Evolutionary conservation across 2,888 invertebrate species (phyloP).

Genomic region (Microctonus hyperodae): DNA sequence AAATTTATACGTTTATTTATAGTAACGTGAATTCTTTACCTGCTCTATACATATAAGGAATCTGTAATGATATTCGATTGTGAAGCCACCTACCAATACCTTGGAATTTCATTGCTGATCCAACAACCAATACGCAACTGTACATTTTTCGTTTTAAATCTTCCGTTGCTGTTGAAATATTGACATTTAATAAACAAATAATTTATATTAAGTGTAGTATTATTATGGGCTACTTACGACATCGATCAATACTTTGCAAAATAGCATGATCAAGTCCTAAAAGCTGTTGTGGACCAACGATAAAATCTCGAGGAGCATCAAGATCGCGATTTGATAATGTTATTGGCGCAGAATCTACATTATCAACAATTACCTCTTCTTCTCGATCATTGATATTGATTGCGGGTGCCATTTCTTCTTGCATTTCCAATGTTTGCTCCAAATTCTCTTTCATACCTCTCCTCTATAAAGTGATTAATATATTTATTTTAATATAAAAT

Average conservation of each 20-base stretch:
- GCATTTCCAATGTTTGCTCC: conserved; percentile 64
- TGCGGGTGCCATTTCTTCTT: conserved; percentile 61
- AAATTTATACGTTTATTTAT: not conserved
- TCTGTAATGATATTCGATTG: conserved; percentile 83
- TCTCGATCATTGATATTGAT: conserved; percentile 57
- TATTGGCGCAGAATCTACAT: conserved; percentile 60
- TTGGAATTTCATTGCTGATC: conserved; percentile 88
- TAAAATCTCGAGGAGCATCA: conserved; percentile 68
- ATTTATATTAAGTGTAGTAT: not conserved
- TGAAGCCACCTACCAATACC: conserved; percentile 89
- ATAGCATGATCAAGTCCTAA: conserved; percentile 91
- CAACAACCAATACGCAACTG: conserved; percentile 88
- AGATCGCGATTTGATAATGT: conserved; percentile 56
- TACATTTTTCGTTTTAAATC: conserved; percentile 95
- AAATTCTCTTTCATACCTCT: conserved; percentile 70
- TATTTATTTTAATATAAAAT: not conserved
- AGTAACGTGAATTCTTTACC: conserved; percentile 53
- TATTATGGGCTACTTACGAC: conserved; percentile 67
- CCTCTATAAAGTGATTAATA: conserved; percentile 58
- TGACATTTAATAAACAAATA: conserved; percentile 15
- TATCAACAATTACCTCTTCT: conserved; percentile 65
- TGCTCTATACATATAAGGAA: conserved; percentile 79
- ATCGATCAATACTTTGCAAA: conserved; percentile 88
- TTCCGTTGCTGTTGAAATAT: conserved; percentile 71
- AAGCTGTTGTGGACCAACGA: conserved; percentile 79